These are phyloP conservation scores for Cyrtodaria siliqua DNA, from an alignment of 2,888 invertebrate genomes.

Conservation along the genomic window DNA sequence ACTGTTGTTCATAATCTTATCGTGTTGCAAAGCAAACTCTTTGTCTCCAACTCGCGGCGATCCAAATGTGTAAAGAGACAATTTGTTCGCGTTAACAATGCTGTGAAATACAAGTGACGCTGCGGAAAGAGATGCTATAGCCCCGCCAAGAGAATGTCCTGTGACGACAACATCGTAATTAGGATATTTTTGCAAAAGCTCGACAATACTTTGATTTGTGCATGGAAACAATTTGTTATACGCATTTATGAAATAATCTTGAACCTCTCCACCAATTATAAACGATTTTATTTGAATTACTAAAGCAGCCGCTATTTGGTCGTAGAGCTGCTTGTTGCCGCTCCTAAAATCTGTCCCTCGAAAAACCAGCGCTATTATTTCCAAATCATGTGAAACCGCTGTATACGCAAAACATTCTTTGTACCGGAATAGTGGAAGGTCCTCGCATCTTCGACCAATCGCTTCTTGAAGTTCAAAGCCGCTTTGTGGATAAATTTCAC, in stretches of 20 bases:
- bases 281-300: constrained; percentile 1
- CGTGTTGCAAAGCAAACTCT: constrained; percentile 25
- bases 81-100: constrained; percentile 4
- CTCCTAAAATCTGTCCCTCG: constrained; percentile 6
- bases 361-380: constrained; percentile 9
- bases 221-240: constrained; percentile 26
- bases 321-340: constrained; percentile 1
- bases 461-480: constrained; percentile 12
- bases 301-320: not conserved
- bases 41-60: constrained; percentile 46
- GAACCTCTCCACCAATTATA: constrained; percentile 25
- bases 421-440: not conserved
- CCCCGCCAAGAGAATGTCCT: constrained; percentile 48
- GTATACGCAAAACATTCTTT: constrained; percentile 17
- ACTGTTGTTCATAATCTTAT: constrained; percentile 32
- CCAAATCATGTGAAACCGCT: constrained; percentile 1
- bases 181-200: constrained; percentile 11
- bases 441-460: not conserved
- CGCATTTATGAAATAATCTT: constrained; percentile 40
- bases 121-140: constrained; percentile 33
- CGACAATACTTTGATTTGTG: constrained; percentile 7
- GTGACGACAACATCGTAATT: constrained; percentile 32
- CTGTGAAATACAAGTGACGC: constrained; percentile 22
- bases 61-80: constrained; percentile 42
- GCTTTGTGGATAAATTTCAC: not conserved